Percentiles rank a stretch among this genome's conserved stretches.
Conservation (phyloP, 2,888 invertebrate genomes). For the Lycaena phlaeas region DNA sequence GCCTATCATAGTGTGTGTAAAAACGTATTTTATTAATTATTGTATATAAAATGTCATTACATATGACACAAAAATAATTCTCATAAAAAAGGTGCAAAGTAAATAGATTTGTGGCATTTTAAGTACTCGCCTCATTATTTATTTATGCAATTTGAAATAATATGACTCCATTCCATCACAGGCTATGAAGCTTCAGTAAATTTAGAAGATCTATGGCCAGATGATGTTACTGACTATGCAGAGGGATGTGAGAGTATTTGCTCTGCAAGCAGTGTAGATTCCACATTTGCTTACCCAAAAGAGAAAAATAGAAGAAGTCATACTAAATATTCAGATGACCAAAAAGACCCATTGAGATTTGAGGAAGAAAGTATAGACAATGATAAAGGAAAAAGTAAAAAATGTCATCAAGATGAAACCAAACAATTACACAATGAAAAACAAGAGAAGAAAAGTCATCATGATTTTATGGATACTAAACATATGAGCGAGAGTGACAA, state of each 20-base stretch:
- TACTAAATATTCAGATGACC: slow-evolving; percentile 28
- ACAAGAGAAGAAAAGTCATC: slow-evolving; percentile 16
- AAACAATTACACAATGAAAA: slow-evolving; percentile 24
- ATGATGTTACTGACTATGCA: slow-evolving; percentile 24
- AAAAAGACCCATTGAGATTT: slow-evolving; percentile 43
- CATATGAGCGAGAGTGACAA: slow-evolving; percentile 14
- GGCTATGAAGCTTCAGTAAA: slow-evolving; percentile 65
- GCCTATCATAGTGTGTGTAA: too few relatives aligned
- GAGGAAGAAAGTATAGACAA: slow-evolving; percentile 38
- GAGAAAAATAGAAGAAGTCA: slow-evolving; percentile 35
- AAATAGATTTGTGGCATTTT: too few relatives aligned
- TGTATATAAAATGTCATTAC: too few relatives aligned
- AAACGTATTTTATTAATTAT: too few relatives aligned
- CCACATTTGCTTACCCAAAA: slow-evolving; percentile 15
- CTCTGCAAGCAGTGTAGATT: slow-evolving; percentile 25
- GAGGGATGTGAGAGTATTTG: slow-evolving; percentile 31
- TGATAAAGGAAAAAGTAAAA: slow-evolving; percentile 32
- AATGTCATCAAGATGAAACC: slow-evolving; percentile 6
- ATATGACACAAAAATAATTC: too few relatives aligned
- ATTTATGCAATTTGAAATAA: too few relatives aligned
- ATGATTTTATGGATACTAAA: slow-evolving; percentile 8
- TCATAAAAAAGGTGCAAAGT: too few relatives aligned
- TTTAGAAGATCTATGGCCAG: slow-evolving; percentile 43
- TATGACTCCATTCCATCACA: too few relatives aligned
- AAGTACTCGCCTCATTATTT: too few relatives aligned